Evolutionary conservation across 2,888 invertebrate species (phyloP), one percentile per base, ranked within the genome.

Genomic region (Rotaria macrura): DNA sequence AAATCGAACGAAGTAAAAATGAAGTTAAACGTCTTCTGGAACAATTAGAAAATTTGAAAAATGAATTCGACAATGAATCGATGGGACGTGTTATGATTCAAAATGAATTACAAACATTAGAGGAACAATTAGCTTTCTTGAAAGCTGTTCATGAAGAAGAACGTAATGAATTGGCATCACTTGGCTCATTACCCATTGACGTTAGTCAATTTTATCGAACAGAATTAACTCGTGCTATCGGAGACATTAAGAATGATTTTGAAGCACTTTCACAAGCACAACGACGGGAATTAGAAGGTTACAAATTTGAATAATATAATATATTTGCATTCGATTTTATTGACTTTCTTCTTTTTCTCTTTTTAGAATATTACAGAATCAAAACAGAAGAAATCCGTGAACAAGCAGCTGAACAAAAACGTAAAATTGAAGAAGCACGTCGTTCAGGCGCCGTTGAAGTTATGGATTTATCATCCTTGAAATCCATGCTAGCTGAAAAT

Each of bases 141-240:
- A 86, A 86, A 79, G 86, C 86, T 72, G 84, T 86, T 20, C 86
- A 86, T 49, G 86, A 86, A 79, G 84, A 86, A 85, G 86, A 86
- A 84, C 84, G 84, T 2, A 38, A 84, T 55, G 86, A 86, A 54
- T 83, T 86, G 74, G 84, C 84, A 25, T 74, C 84, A 40, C 54
- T 86, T 14, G 84, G 84, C 25, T 84, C 86, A 29, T 84, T 86
- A 40, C 84, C 84, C 0, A 84, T 86, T 55, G 86, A 86, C 54
- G 84, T 84, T 17, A 84, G 84, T 47, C 86, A 86, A 47, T 86
- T 86, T 52, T 86, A 86, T 55, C 84, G 86, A 34, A 86, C 86
- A 23, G 86, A 86, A 54, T 57, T 86, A 34, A 84, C 84, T 52
- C 72, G 85, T 49, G 85, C 85, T 14, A 85, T 85, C 49, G 49